Conservation (phyloP, 2,113 vertebrate species). For the Tetrax tetrax region DNA sequence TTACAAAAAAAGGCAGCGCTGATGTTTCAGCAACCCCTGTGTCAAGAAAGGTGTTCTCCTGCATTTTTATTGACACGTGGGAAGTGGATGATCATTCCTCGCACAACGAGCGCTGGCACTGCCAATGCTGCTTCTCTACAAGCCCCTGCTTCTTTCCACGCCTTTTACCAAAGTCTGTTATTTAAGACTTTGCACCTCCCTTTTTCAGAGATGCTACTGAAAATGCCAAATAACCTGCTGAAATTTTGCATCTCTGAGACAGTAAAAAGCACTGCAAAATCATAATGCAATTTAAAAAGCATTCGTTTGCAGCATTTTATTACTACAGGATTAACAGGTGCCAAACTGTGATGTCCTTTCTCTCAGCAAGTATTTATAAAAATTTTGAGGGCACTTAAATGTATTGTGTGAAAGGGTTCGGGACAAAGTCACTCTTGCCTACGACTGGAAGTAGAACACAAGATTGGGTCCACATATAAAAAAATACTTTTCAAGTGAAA, state of each 20-base stretch:
- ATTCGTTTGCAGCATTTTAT: neutral
- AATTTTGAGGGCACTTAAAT: neutral
- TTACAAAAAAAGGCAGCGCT: conserved; percentile 39
- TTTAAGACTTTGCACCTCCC: neutral
- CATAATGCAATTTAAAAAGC: neutral
- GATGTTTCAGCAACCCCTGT: conserved; percentile 48
- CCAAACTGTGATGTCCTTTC: neutral
- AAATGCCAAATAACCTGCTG: neutral
- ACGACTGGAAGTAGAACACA: neutral
- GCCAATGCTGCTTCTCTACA: neutral
- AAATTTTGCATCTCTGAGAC: neutral
- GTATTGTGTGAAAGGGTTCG: neutral
- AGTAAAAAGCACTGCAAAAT: neutral
- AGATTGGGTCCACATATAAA: neutral
- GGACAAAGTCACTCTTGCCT: neutral
- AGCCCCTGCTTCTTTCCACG: neutral
- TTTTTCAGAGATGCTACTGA: neutral
- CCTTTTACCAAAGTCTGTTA: neutral
- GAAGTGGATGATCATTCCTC: neutral
- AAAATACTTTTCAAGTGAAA: conserved; percentile 2
- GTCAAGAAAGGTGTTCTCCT: conserved; percentile 47
- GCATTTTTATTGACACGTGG: conserved; percentile 41
- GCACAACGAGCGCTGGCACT: neutral
- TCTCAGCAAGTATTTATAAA: neutral
- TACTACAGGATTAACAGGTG: neutral